Percentiles rank a stretch among this genome's conserved stretches.
phyloP scores from a whole-genome alignment of 64 coral and sea anemone genomes.

The Catalaphyllia jardinei region DNA sequence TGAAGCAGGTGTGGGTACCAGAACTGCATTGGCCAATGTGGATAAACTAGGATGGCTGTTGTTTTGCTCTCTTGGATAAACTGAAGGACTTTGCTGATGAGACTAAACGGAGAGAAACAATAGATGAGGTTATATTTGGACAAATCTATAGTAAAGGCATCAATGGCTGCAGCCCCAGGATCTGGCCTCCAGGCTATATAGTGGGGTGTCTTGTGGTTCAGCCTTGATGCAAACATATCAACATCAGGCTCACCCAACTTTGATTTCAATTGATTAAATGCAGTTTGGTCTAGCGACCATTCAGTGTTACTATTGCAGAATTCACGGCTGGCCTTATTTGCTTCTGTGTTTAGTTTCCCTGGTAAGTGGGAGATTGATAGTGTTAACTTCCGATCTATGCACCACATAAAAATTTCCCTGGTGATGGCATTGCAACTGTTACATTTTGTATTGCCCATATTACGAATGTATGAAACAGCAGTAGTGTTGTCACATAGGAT shows the following conservation, averaged over 20 bases:
- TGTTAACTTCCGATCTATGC: constrained; percentile 22
- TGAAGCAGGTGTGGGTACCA: constrained; percentile 50
- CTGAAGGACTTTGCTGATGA: constrained; percentile 66
- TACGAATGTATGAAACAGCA: constrained; percentile 39
- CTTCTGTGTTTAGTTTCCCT: constrained; percentile 57
- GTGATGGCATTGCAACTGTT: constrained; percentile 52
- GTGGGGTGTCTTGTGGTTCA: constrained; percentile 37
- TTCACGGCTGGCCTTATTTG: constrained; percentile 39
- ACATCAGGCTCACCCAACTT: constrained; percentile 38
- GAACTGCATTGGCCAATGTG: constrained; percentile 63
- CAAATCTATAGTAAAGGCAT: constrained; percentile 53
- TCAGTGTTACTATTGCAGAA: constrained; percentile 53
- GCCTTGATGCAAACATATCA: constrained; percentile 52
- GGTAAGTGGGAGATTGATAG: constrained; percentile 38
- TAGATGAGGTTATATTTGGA: constrained; percentile 36
- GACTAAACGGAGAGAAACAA: constrained; percentile 57
- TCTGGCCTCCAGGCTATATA: constrained; percentile 59
- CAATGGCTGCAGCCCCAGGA: constrained; percentile 50
- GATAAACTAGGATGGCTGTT: constrained; percentile 46
- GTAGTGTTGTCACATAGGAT: constrained; percentile 64
- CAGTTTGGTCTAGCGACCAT: constrained; percentile 37
- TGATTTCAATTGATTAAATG: constrained; percentile 17
- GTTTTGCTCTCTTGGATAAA: constrained; percentile 2
- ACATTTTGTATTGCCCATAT: constrained; percentile 63
- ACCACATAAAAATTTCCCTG: constrained; percentile 56